Conservation (phyloP, 2,888 invertebrate genomes). For the Rhorus exstirpatorius region DNA sequence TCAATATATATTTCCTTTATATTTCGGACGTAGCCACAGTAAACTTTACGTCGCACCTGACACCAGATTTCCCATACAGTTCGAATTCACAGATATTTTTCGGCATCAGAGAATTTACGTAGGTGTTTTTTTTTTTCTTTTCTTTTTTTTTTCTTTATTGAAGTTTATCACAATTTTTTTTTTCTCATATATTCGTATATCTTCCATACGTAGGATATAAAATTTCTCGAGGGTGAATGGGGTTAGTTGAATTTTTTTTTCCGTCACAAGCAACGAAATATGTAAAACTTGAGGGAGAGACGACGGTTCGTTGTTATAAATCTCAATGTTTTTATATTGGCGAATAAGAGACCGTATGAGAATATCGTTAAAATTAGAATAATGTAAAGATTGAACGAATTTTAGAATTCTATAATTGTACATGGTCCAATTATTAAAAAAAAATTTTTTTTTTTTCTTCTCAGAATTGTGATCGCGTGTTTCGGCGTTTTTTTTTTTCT, state of each 20-base stretch:
- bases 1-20: conserved; percentile 22
- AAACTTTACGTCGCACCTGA: too few relatives aligned
- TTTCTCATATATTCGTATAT: background rate
- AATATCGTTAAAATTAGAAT: background rate
- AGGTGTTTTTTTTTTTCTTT: background rate
- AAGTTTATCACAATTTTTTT: conserved; percentile 11
- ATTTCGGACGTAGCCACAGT: conserved; percentile 4
- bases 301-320: too few relatives aligned
- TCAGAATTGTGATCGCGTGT: background rate
- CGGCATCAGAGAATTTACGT: too few relatives aligned
- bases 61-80: conserved; percentile 14
- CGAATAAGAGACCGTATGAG: too few relatives aligned
- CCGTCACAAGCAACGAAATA: too few relatives aligned
- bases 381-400: conserved; percentile 15
- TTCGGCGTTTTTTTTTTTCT: background rate
- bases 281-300: too few relatives aligned
- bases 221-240: too few relatives aligned
- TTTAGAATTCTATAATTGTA: conserved; percentile 2
- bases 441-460: conserved; percentile 4
- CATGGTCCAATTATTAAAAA: conserved; percentile 22
- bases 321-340: too few relatives aligned
- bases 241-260: conserved; percentile 17
- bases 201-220: conserved; percentile 5
- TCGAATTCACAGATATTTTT: conserved; percentile 6
- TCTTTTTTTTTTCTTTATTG: background rate